Percentiles rank a stretch among this genome's conserved stretches.
Conservation (phyloP, 2,113 vertebrate species). For the Equus przewalskii region DNA sequence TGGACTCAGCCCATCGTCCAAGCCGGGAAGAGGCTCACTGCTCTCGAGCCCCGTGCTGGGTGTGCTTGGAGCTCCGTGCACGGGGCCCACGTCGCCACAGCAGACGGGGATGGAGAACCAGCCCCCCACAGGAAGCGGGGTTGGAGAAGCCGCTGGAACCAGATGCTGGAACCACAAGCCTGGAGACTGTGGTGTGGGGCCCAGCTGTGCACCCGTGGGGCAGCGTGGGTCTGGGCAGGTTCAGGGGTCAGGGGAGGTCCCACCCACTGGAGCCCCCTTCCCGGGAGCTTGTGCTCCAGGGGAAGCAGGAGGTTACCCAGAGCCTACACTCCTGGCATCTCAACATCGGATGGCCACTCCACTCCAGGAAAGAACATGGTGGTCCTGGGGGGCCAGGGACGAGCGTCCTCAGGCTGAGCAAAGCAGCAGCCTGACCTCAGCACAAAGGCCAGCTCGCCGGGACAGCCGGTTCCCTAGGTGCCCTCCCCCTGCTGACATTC, state of each 20-base stretch:
- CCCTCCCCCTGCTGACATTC: background rate
- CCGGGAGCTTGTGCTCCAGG: too few species aligned
- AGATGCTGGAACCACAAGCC: too few species aligned
- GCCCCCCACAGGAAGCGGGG: background rate
- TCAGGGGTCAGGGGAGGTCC: fast-evolving
- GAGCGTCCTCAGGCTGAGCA: background rate
- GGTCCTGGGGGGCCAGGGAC: too few species aligned
- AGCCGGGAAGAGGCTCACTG: fast-evolving
- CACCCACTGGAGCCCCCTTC: background rate
- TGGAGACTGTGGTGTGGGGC: background rate
- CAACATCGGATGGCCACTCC: fast-evolving
- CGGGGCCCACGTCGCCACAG: background rate
- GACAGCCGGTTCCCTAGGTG: fast-evolving
- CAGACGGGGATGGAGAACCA: too few species aligned
- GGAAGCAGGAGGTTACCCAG: too few species aligned
- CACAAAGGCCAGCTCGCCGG: fast-evolving
- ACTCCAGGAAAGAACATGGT: fast-evolving
- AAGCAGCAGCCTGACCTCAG: background rate
- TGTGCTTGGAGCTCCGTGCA: background rate
- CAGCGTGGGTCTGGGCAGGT: background rate
- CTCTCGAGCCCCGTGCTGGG: background rate
- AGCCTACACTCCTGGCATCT: background rate
- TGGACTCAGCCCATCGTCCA: background rate
- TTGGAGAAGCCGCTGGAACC: background rate
- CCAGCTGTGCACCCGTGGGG: too few species aligned